A percentile compares a stretch with the other conserved stretches of the same genome.
Evolutionary conservation across 2,113 vertebrate species (phyloP).

Genomic region (Camelus dromedarius): DNA sequence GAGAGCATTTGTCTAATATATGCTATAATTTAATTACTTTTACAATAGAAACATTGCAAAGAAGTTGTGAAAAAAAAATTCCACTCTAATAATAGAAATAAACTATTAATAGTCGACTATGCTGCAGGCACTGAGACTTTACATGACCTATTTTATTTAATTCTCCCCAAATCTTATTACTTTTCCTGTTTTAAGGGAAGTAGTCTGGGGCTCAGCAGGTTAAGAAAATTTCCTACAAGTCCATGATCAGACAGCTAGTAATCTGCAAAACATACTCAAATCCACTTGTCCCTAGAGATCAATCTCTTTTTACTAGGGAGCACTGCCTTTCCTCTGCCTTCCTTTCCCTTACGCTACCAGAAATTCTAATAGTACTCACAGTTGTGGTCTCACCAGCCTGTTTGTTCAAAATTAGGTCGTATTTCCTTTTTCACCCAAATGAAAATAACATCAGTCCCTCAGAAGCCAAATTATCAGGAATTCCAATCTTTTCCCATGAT

Average conservation of each 20-base stretch:
- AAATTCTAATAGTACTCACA: not conserved
- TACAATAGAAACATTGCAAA: not conserved
- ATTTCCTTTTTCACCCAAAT: conserved; percentile 43
- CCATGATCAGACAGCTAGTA: not conserved
- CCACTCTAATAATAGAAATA: not conserved
- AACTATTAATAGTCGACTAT: not conserved
- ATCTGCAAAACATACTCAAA: not conserved
- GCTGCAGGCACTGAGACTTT: not conserved
- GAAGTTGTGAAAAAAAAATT: not conserved
- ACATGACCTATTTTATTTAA: not conserved
- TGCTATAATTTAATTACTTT: conserved; percentile 38
- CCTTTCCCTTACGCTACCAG: not conserved
- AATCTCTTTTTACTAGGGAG: not conserved
- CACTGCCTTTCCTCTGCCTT: not conserved
- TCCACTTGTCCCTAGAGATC: not conserved
- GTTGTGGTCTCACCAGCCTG: not conserved
- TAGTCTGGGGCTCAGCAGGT: not conserved
- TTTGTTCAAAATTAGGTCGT: conserved; percentile 52
- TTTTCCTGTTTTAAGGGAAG: not conserved
- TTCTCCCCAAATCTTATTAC: not conserved
- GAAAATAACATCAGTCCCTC: conserved; percentile 13
- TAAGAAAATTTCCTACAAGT: not conserved
- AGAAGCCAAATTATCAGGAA: not conserved
- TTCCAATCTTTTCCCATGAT: not conserved
- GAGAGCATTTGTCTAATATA: not conserved